Evolutionary conservation across 2,888 invertebrate species (phyloP).

Genomic region (Drosophila paranaensis): DNA sequence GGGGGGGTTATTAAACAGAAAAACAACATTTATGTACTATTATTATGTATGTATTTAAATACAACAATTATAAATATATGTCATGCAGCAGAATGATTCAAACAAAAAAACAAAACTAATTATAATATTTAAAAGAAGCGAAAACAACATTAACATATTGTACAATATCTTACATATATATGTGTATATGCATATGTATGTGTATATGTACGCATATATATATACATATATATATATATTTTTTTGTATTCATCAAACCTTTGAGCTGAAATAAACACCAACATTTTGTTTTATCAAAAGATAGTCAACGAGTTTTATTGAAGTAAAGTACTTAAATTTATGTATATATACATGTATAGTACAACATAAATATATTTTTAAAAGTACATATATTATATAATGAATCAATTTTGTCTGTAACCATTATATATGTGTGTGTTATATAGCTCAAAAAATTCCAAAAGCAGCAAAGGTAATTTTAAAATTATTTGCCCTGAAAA

Average conservation of each 20-base stretch:
- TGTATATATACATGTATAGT: too few relatives aligned
- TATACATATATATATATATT: slow-evolving; percentile 50
- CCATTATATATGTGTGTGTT: not conserved
- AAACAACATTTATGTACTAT: slow-evolving; percentile 52
- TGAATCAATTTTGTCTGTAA: not conserved
- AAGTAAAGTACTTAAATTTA: too few relatives aligned
- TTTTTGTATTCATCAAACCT: slow-evolving; percentile 61
- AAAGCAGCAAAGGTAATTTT: too few relatives aligned
- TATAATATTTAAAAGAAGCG: slow-evolving; percentile 14
- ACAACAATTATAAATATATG: slow-evolving; percentile 34
- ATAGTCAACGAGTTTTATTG: not conserved
- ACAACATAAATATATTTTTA: too few relatives aligned
- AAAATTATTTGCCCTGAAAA: not conserved
- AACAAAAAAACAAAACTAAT: slow-evolving; percentile 26
- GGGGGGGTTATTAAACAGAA: slow-evolving; percentile 13
- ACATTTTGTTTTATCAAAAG: slow-evolving; percentile 68
- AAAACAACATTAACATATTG: slow-evolving; percentile 64
- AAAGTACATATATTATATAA: too few relatives aligned
- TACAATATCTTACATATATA: slow-evolving; percentile 62
- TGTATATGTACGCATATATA: slow-evolving; percentile 30
- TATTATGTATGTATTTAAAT: slow-evolving; percentile 49
- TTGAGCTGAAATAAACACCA: slow-evolving; percentile 73
- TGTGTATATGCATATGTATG: slow-evolving; percentile 36
- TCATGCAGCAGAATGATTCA: slow-evolving; percentile 40
- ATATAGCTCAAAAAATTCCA: not conserved